Percentiles rank a stretch among this genome's conserved stretches.
Conservation (phyloP, 2,888 invertebrate genomes). For the Nephrotoma flavescens region DNA sequence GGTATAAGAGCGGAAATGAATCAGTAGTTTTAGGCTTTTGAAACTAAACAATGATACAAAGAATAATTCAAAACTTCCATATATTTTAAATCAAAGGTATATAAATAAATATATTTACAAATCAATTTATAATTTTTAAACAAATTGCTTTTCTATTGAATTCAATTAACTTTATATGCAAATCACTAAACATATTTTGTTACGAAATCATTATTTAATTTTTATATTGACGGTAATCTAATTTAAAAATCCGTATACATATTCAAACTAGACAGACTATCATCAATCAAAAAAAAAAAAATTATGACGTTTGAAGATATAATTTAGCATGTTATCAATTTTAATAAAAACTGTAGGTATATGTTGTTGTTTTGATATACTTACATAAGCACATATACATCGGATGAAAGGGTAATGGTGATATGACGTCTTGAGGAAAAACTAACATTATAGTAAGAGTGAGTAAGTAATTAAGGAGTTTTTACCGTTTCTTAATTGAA, state of each 20-base stretch:
- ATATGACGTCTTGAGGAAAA: neutral
- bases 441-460: too few species aligned
- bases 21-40: neutral
- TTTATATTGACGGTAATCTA: neutral
- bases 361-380: neutral
- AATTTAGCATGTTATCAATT: neutral
- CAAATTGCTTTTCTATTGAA: neutral
- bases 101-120: neutral
- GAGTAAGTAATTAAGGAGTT: too few species aligned
- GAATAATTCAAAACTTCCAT: neutral
- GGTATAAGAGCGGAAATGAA: neutral
- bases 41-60: neutral
- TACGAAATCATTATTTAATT: neutral
- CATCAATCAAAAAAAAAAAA: neutral
- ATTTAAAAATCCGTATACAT: neutral
- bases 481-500: too few species aligned
- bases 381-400: too few species aligned
- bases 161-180: neutral
- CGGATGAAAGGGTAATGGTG: neutral
- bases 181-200: neutral
- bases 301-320: neutral
- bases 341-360: neutral
- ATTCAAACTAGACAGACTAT: neutral
- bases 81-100: neutral
- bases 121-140: neutral